phyloP scores from a whole-genome alignment of 2,888 invertebrate species.

The Halocaridina rubra region DNA sequence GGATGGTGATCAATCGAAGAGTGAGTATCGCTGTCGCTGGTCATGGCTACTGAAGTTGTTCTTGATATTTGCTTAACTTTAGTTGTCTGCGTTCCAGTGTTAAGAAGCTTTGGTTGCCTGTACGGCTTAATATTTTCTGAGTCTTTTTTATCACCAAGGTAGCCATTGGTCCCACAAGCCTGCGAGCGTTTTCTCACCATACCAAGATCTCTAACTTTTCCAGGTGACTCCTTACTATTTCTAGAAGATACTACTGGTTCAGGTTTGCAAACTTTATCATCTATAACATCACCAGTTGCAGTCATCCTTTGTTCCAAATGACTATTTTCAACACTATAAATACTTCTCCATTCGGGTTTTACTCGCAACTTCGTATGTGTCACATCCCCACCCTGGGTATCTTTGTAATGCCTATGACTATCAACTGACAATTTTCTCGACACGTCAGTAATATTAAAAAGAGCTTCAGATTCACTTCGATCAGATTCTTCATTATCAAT shows the following conservation, averaged over 20 bases:
- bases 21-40: not conserved
- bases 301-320: not conserved
- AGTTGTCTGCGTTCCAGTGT: conserved; percentile 21
- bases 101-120: not conserved
- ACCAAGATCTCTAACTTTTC: not conserved
- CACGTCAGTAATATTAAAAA: not conserved
- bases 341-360: too few species aligned
- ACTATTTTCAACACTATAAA: too few species aligned
- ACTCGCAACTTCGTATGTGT: too few species aligned
- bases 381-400: too few species aligned
- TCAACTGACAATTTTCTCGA: not conserved
- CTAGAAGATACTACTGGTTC: not conserved
- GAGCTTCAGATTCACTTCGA: not conserved
- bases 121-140: not conserved
- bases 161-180: not conserved
- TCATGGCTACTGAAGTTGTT: not conserved
- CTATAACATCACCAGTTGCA: not conserved
- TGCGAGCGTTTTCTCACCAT: not conserved
- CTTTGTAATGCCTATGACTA: too few species aligned
- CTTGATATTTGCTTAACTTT: not conserved
- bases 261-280: not conserved
- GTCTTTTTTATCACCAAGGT: not conserved
- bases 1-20: not conserved
- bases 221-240: not conserved
- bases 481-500: not conserved